A percentile compares a stretch with the other conserved stretches of the same genome.
phyloP scores from a whole-genome alignment of 2,113 vertebrate genomes.

The Coptodon bakossiorum region DNA sequence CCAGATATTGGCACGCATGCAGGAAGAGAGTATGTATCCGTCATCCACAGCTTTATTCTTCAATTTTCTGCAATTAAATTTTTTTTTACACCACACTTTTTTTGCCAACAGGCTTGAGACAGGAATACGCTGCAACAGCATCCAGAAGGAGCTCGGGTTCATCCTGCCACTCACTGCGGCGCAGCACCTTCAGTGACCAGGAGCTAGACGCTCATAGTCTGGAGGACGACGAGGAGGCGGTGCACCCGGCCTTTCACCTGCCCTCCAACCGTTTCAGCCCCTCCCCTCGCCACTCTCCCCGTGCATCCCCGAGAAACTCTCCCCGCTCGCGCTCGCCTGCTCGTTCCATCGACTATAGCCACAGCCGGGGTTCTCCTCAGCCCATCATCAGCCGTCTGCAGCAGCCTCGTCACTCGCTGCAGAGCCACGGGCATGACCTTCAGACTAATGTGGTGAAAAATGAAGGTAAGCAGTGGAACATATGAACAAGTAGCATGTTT shows the following conservation, averaged over 20 bases:
- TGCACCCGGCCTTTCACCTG: slow-evolving; percentile 81
- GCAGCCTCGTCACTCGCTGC: slow-evolving; percentile 92
- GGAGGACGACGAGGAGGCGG: slow-evolving; percentile 92
- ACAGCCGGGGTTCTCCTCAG: slow-evolving; percentile 83
- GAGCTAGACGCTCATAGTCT: slow-evolving; percentile 95
- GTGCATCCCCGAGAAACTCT: slow-evolving; percentile 90
- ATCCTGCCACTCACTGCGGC: slow-evolving; percentile 90
- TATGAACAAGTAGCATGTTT: not conserved
- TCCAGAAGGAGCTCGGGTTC: slow-evolving; percentile 96
- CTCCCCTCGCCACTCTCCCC: slow-evolving; percentile 90
- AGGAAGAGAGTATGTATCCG: slow-evolving; percentile 84
- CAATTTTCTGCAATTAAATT: not conserved
- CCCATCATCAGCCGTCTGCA: slow-evolving; percentile 93
- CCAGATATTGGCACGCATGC: slow-evolving; percentile 97
- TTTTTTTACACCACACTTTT: not conserved
- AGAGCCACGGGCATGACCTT: slow-evolving; percentile 86
- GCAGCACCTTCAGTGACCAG: slow-evolving; percentile 94
- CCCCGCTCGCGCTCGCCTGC: slow-evolving; percentile 92
- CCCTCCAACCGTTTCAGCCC: slow-evolving; percentile 88
- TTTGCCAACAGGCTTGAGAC: slow-evolving; percentile 80
- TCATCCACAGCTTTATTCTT: not conserved
- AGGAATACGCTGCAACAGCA: slow-evolving; percentile 91
- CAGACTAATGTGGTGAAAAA: slow-evolving; percentile 91
- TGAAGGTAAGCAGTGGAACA: slow-evolving; percentile 77
- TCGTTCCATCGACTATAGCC: slow-evolving; percentile 85